Conservation (phyloP, 2,113 vertebrate genomes). For the Sebastes schlegelii region DNA sequence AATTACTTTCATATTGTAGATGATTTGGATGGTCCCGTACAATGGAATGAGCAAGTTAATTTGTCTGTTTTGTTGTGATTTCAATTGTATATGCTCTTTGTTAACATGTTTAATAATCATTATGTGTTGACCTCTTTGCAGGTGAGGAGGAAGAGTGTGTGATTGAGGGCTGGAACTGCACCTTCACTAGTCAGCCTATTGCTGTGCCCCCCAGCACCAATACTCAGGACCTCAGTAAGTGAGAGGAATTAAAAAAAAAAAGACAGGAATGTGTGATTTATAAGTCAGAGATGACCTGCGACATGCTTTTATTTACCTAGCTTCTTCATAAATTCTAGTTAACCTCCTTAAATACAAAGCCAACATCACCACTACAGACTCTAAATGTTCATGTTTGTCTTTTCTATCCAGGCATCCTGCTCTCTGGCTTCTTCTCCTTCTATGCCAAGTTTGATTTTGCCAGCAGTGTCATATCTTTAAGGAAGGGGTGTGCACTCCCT, state of each 20-base stretch:
- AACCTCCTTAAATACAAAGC: neutral
- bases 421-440: constrained; percentile 90
- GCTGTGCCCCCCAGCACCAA: constrained; percentile 86
- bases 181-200: constrained; percentile 87
- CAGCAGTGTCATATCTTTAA: constrained; percentile 84
- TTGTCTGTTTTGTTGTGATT: neutral
- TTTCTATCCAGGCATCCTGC: constrained; percentile 82
- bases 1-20: too few species aligned
- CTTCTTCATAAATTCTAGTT: neutral
- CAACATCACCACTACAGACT: neutral
- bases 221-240: constrained; percentile 88
- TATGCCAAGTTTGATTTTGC: constrained; percentile 87
- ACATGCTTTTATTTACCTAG: neutral
- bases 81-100: neutral
- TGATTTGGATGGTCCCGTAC: fast-evolving
- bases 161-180: constrained; percentile 92
- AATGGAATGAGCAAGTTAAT: neutral
- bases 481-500: constrained; percentile 82
- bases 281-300: neutral
- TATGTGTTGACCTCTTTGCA: constrained; percentile 54
- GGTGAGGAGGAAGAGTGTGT: constrained; percentile 87
- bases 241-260: neutral
- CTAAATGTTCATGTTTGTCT: neutral
- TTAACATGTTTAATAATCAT: neutral
- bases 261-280: neutral